Base-by-base conservation (phyloP, 1,140 invertebrate species). In the Trypoxylus dichotomus region DNA sequence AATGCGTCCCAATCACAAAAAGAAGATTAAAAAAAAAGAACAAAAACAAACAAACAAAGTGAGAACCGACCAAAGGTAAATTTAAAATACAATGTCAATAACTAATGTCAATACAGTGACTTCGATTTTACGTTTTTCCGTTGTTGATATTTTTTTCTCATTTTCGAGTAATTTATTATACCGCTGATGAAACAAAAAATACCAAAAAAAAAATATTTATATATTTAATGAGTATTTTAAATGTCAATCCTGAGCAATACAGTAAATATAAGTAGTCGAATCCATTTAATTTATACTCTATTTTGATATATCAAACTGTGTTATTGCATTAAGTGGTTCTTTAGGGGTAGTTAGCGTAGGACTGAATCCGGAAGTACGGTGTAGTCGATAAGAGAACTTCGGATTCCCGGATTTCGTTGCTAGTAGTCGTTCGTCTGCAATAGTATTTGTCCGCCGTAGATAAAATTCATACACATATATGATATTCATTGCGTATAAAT, bases 201-300 rank as follows among this genome's bases (percentile, higher is more conserved):
- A 63, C 10, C 21, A 63, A 63, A 63, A 21, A 63, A 21, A 63
- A 1, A 63, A 19, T 63, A 63, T 25, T 63, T 63, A 63, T 63
- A 63, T 63, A 63, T 63, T 63, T 63, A 24, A 63, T 63, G 77
- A 82, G 79, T 82, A 83, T 83, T 84, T 77, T 83, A 81, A 82
- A 86, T 84, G 84, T 86, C 85, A 85, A 85, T 86, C 84, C 84
- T 83, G 82, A 86, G 85, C 85, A 86, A 86, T 86, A 86, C 83
- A 81, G 81, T 84, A 83, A 82, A 79, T 83, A 83, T 85, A 85
- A 84, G 79, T 85, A 85, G 83, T 77, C 77, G 76, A 80, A 82
- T 80, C 79, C 63, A 81, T 74, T 78, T 78, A 25, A 54, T 76
- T 79, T 76, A 82, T 84, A 63, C 82, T 84, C 82, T 83, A 84